phyloP scores from a whole-genome alignment of 1,140 invertebrate genomes.

The Pygmarrhopalites habei region DNA sequence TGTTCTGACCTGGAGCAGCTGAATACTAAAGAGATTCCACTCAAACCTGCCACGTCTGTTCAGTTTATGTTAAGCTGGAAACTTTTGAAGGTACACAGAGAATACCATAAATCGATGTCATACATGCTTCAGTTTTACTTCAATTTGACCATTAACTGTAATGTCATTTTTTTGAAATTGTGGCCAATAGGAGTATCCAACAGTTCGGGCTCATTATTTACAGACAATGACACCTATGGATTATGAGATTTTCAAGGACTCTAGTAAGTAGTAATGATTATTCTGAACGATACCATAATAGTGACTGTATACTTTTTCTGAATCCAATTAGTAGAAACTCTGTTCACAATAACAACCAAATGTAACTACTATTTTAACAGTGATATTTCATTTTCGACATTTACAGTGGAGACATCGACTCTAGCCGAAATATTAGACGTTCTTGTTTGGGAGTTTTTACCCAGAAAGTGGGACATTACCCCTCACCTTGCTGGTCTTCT shows the following conservation, averaged over 20 bases:
- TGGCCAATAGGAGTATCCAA: no score
- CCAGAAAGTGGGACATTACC: conserved; percentile 39
- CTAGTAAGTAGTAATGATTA: no score
- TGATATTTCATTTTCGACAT: no score
- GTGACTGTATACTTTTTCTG: no score
- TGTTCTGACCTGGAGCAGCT: neutral
- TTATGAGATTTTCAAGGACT: conserved; percentile 31
- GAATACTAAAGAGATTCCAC: conserved; percentile 13
- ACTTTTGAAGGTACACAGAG: conserved; percentile 20
- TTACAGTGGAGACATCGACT: conserved; percentile 24
- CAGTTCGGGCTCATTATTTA: conserved; percentile 25
- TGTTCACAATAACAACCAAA: no score
- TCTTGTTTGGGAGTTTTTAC: conserved; percentile 35
- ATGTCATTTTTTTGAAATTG: no score
- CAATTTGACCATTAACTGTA: no score
- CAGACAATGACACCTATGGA: conserved; percentile 20
- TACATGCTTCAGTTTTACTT: no score
- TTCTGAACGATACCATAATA: no score
- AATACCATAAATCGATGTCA: no score
- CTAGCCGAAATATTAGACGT: conserved; percentile 27
- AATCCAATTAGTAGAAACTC: no score
- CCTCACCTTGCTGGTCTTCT: conserved; percentile 42
- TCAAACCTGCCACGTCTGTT: conserved; percentile 23
- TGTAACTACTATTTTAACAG: no score
- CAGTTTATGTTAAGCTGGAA: conserved; percentile 26